Evolutionary conservation across 2,113 vertebrate genomes (phyloP).

Genomic region (Dipodomys merriami): DNA sequence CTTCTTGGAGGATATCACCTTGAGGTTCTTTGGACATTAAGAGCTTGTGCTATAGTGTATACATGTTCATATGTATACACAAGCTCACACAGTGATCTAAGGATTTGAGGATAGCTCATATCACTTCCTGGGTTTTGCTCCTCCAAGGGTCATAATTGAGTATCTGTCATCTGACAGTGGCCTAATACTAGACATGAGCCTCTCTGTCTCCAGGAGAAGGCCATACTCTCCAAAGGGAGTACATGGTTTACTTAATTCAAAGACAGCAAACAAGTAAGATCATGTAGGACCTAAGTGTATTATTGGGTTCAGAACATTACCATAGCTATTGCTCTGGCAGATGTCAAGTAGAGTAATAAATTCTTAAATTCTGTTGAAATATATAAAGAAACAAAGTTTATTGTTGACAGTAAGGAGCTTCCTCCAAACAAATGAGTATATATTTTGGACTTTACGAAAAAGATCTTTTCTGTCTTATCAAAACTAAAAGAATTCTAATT

Average conservation of each 20-base stretch:
- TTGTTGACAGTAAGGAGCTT: not conserved
- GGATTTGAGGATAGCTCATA: not conserved
- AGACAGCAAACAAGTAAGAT: not conserved
- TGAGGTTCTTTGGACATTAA: slow-evolving; percentile 2
- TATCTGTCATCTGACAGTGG: not conserved
- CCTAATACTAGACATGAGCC: not conserved
- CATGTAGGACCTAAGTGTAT: not conserved
- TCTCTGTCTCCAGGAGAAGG: not conserved
- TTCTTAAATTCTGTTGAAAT: slow-evolving; percentile 36
- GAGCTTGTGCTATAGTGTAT: not conserved
- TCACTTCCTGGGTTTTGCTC: not conserved
- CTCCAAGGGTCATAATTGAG: not conserved
- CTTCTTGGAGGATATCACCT: not conserved
- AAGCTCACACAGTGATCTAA: not conserved
- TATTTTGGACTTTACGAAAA: slow-evolving; percentile 46
- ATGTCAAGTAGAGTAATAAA: not conserved
- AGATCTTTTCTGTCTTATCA: slow-evolving; percentile 46
- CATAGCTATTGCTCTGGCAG: not conserved
- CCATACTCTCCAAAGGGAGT: not conserved
- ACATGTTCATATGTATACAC: slow-evolving; percentile 26
- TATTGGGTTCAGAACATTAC: slow-evolving; percentile 26
- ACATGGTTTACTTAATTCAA: not conserved
- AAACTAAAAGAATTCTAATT: slow-evolving; percentile 65
- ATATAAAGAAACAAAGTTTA: slow-evolving; percentile 31
- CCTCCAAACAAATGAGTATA: slow-evolving; percentile 57